Conservation (phyloP, 2,797 vertebrate species). For the Antrozous pallidus region DNA sequence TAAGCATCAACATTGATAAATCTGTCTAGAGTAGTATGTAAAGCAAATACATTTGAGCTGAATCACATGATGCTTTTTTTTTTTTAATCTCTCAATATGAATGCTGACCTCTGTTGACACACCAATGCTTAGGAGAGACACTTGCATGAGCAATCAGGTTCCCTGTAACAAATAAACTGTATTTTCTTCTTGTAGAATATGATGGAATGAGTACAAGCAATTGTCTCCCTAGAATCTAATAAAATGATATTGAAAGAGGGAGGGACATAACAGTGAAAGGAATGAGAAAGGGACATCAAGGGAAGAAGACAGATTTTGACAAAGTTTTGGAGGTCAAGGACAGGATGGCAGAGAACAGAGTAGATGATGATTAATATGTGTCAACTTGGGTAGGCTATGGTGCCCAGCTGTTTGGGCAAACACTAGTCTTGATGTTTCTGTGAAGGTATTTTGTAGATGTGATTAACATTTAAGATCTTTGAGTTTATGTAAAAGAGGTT, state of each 20-base stretch:
- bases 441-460: neutral
- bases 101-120: neutral
- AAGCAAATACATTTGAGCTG: neutral
- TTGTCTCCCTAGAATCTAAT: neutral
- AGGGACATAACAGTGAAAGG: neutral
- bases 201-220: neutral
- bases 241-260: neutral
- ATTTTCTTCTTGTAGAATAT: neutral
- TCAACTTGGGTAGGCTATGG: neutral
- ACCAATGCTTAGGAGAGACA: neutral
- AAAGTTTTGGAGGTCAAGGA: neutral
- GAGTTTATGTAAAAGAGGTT: neutral
- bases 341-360: neutral
- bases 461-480: neutral
- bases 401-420: neutral
- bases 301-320: slow-evolving; percentile 2
- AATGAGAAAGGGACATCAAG: neutral
- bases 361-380: neutral
- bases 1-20: neutral
- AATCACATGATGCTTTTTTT: neutral
- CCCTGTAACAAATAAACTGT: neutral
- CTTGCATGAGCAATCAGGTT: neutral
- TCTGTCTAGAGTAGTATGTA: neutral
- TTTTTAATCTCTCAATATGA: neutral
- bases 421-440: neutral